Base-by-base conservation (phyloP, 2,113 vertebrate species). In the Proteles cristata region DNA sequence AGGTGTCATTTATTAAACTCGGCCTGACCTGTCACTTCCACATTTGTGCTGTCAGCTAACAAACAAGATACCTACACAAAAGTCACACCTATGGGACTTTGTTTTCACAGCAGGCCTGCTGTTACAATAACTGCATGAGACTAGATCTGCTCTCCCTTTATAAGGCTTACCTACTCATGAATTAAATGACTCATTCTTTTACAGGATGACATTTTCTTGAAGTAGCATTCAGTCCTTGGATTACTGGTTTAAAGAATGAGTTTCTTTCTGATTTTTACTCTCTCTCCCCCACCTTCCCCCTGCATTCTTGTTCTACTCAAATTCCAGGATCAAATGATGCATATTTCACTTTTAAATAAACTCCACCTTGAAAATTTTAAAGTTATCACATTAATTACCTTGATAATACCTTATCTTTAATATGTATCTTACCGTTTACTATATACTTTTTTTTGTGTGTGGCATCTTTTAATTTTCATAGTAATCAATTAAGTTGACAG, bases 1-100 rank as follows among this genome's bases (percentile, higher is more conserved):
- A 58, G 68, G 80, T 94, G 68, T 92, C 85, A 69, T 97, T 93
- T 96, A 92, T 97, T 96, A 97, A 94, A 84, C 28, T 26, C 48
- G 65, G 33, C 71, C 33, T 73, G 50, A 55, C 87, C n/a, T 76
- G 79, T 77, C 92, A 48, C 84, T 88, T 83, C 69, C 16, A 8
- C 21, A 7, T 74, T 43, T 86, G 33, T 74, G 31, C 55, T 91
- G n/a, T 63, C 82, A 86, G 82, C 81, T 81, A 82, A 80, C 45
- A 93, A 65, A 58, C 43, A 81, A 86, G 58, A 8, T 63, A 68
- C 21, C 16, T 19, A 25, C n/a, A 68, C 74, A 28, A 43, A 89
- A 81, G 55, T 66, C 88, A 73, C n/a, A 63, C 23, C 12, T 7
- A 2, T 14, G 28, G 35, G 31, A 43, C 50, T 79, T 48, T 55